Conservation (phyloP, 2,113 vertebrate genomes). For the Daboia siamensis region DNA sequence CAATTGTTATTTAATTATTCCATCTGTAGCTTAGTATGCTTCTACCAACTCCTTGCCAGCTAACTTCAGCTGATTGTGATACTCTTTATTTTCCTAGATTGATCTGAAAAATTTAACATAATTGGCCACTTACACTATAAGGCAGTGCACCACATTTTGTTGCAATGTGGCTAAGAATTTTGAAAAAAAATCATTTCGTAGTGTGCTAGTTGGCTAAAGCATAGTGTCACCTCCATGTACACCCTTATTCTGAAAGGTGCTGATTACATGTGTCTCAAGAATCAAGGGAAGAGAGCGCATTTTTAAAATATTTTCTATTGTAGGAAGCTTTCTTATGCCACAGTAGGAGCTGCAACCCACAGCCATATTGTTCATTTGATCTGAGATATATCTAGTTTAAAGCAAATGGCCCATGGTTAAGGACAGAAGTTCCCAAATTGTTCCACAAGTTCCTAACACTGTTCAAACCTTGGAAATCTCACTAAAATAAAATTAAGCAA, state of each 20-base stretch:
- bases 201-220: background rate
- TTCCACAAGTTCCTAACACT: background rate
- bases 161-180: slow-evolving; percentile 3
- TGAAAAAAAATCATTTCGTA: background rate
- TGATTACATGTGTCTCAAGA: fast-evolving
- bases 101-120: slow-evolving; percentile 29
- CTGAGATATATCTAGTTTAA: background rate
- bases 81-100: background rate
- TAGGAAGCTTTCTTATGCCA: background rate
- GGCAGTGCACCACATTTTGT: slow-evolving; percentile 15
- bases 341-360: background rate
- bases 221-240: background rate
- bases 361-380: background rate
- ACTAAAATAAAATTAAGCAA: background rate
- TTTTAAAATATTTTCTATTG: background rate
- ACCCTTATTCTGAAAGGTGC: background rate
- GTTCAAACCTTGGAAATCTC: background rate
- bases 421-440: background rate
- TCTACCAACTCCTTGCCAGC: background rate
- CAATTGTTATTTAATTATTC: slow-evolving; percentile 33
- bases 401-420: background rate
- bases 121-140: slow-evolving; percentile 29
- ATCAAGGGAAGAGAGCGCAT: background rate
- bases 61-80: slow-evolving; percentile 4
- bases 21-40: slow-evolving; percentile 17